phyloP scores from a whole-genome alignment of 2,888 invertebrate species.

The Nymphalis c-album region DNA sequence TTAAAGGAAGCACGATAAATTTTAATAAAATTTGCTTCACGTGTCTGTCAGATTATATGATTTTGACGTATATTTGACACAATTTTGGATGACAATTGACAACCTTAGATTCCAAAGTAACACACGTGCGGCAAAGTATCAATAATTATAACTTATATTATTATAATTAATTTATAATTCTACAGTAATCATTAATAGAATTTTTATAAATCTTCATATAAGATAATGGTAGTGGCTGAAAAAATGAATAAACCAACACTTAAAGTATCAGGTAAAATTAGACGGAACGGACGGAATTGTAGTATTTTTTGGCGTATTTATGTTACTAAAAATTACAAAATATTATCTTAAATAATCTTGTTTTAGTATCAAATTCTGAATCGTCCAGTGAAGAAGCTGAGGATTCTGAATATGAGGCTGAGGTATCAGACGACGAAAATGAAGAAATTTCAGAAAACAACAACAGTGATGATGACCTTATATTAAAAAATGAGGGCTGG shows the following conservation, averaged over 20 bases:
- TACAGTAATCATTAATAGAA: background rate
- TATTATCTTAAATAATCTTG: slow-evolving; percentile 4
- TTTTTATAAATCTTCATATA: slow-evolving; percentile 3
- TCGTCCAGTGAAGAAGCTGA: slow-evolving; percentile 58
- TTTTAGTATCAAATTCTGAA: slow-evolving; percentile 58
- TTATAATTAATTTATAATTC: too few relatives aligned
- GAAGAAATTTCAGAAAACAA: slow-evolving; percentile 37
- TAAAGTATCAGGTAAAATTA: slow-evolving; percentile 46
- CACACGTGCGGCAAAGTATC: too few relatives aligned
- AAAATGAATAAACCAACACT: slow-evolving; percentile 60
- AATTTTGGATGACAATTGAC: too few relatives aligned
- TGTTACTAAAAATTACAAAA: background rate
- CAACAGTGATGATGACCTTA: slow-evolving; percentile 43
- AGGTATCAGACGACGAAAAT: slow-evolving; percentile 44
- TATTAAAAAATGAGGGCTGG: slow-evolving; percentile 86
- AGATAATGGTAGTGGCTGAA: slow-evolving; percentile 57
- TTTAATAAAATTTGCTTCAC: too few relatives aligned
- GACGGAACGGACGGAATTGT: background rate
- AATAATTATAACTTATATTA: too few relatives aligned
- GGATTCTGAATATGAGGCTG: slow-evolving; percentile 54
- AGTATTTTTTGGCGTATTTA: background rate
- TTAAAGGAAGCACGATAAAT: too few relatives aligned
- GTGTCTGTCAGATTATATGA: too few relatives aligned
- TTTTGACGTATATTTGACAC: too few relatives aligned
- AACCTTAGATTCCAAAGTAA: too few relatives aligned